Percentiles rank a stretch among this genome's conserved stretches.
Evolutionary conservation across 2,888 invertebrate species (phyloP).

Genomic region (Volucella zonaria): DNA sequence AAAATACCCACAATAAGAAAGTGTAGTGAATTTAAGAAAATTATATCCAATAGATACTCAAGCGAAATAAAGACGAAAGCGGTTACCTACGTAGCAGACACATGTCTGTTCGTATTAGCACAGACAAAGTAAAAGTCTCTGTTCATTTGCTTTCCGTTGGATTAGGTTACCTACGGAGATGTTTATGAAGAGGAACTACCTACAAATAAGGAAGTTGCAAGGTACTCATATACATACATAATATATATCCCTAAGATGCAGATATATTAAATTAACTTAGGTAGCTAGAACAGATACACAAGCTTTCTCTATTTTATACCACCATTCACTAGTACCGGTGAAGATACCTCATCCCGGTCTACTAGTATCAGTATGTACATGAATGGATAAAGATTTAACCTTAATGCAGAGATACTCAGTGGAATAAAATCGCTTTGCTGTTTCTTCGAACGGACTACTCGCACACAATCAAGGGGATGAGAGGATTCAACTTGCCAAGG

Average conservation of each 20-base stretch:
- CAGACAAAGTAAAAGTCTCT: conserved; percentile 16
- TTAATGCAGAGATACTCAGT: conserved; percentile 33
- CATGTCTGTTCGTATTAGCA: conserved; percentile 39
- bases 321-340: too few relatives aligned
- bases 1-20: conserved; percentile 10
- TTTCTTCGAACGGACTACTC: background rate
- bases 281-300: background rate
- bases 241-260: conserved; percentile 12
- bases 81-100: background rate
- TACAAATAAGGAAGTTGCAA: background rate
- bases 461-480: conserved; percentile 17
- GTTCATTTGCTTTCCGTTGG: conserved; percentile 11
- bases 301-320: background rate
- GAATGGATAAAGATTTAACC: conserved; percentile 39
- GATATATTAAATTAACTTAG: conserved; percentile 39
- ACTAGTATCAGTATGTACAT: background rate
- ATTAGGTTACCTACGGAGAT: conserved; percentile 43
- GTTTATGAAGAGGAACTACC: background rate
- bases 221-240: too few relatives aligned
- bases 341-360: background rate
- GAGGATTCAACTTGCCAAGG: background rate
- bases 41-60: conserved; percentile 36
- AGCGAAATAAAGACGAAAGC: conserved; percentile 3
- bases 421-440: conserved; percentile 3
- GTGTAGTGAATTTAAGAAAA: conserved; percentile 45